Evolutionary conservation across 2,888 invertebrate genomes (phyloP).

Genomic region (Drosophila paramelanica): DNA sequence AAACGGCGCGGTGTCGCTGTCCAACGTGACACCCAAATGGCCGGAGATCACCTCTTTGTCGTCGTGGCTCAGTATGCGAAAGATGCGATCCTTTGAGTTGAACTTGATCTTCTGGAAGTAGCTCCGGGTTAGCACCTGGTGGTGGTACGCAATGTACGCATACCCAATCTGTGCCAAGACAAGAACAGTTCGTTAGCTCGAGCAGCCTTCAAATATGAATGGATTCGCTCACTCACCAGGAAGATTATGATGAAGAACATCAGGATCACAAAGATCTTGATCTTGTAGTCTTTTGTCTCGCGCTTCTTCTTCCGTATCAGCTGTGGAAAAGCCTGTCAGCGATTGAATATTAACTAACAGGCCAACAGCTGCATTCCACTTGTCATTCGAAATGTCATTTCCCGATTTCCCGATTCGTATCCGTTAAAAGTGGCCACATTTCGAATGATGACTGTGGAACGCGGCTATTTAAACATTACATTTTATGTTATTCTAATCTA

Average conservation of each 20-base stretch:
- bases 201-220: neutral
- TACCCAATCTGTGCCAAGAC: slow-evolving; percentile 87
- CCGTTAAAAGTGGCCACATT: neutral
- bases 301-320: slow-evolving; percentile 89
- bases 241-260: slow-evolving; percentile 93
- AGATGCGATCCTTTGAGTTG: slow-evolving; percentile 90
- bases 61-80: slow-evolving; percentile 90
- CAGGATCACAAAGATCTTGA: slow-evolving; percentile 92
- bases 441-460: neutral
- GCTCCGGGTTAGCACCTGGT: slow-evolving; percentile 91
- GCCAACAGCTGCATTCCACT: slow-evolving; percentile 3
- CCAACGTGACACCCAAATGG: slow-evolving; percentile 87
- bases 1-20: slow-evolving; percentile 88
- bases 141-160: slow-evolving; percentile 93
- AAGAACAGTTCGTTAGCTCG: neutral
- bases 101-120: slow-evolving; percentile 94
- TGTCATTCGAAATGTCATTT: neutral
- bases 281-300: slow-evolving; percentile 90
- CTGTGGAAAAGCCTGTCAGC: slow-evolving; percentile 89
- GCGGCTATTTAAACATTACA: neutral
- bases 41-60: slow-evolving; percentile 90
- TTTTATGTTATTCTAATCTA: no score
- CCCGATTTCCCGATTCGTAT: no score
- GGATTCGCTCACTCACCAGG: slow-evolving; percentile 84
- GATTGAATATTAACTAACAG: neutral